Evolutionary conservation across 2,888 invertebrate genomes (phyloP), one percentile per base, ranked within the genome.

Genomic region (Epinotia demarniana): DNA sequence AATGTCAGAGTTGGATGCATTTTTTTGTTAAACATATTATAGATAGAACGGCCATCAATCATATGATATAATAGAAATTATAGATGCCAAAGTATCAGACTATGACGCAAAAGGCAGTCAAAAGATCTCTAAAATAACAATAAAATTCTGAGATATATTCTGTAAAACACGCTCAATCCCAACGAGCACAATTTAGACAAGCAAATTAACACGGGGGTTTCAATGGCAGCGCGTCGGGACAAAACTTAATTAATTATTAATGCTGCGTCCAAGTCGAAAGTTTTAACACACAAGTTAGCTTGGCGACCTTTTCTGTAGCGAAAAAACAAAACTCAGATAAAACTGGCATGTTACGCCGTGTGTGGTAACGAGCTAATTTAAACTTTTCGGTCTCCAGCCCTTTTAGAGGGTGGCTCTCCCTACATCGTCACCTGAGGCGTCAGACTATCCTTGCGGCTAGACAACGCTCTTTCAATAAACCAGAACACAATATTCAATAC

Each of bases 311-410:
- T 91, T 88, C 89, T 84, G 85, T 86, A 79, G 80, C 79, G 87
- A 91, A 92, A 93, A 93, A 93, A 92, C 92, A 92, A 90, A 90
- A 89, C 86, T 85, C 86, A 82, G 83, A 89, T 87, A 87, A 86
- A 90, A 90, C 90, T 88, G 90, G 85, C 88, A 84, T 86, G 89
- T 89, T 86, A 83, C 87, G 81, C 84, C 89, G 89, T 90, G 87
- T 90, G 92, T 91, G 85, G 92, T 93, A 93, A 94, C 94, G 89
- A 94, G 94, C 93, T 94, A 93, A 94, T 94, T 94, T 94, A 94
- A 94, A 93, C 92, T 94, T 93, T 93, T 93, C 90, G 92, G 89
- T 86, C 84, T 86, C 86, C 78, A 83, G 87, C 89, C 89, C 90
- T 87, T 81, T 81, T 79, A 77, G 78, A 80, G 83, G 90, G 89